phyloP scores from a whole-genome alignment of 2,797 vertebrate genomes.

The Bradypodion ventrale region DNA sequence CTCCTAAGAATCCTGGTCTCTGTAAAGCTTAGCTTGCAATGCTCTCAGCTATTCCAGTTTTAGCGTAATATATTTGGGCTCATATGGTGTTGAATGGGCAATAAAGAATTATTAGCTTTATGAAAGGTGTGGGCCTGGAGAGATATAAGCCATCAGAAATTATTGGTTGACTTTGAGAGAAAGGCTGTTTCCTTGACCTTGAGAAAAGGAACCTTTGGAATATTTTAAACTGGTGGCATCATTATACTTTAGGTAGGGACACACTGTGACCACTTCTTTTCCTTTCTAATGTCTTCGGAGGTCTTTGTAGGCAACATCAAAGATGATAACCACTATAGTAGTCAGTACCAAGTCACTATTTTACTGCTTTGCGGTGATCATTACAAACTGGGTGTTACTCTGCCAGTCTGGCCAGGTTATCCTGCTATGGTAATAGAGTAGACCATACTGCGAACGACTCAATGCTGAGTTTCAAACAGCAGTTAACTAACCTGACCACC shows the following conservation, averaged over 20 bases:
- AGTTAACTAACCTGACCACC: too few relatives aligned
- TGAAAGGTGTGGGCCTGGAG: background rate
- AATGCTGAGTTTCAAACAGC: too few relatives aligned
- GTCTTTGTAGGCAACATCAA: too few relatives aligned
- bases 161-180: background rate
- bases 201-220: background rate
- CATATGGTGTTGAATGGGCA: background rate
- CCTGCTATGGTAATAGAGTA: too few relatives aligned
- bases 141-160: background rate
- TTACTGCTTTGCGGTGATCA: too few relatives aligned
- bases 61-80: background rate
- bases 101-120: background rate
- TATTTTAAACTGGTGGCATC: background rate
- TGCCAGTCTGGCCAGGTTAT: too few relatives aligned
- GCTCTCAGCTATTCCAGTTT: background rate
- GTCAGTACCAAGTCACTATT: too few relatives aligned
- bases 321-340: background rate
- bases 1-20: background rate
- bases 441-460: too few relatives aligned
- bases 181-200: background rate
- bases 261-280: background rate
- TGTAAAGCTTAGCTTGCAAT: background rate
- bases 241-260: background rate
- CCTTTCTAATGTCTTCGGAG: background rate
- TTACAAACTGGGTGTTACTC: too few relatives aligned